phyloP scores from a whole-genome alignment of 1,140 invertebrate species.

The Drosophila parabipectinata region DNA sequence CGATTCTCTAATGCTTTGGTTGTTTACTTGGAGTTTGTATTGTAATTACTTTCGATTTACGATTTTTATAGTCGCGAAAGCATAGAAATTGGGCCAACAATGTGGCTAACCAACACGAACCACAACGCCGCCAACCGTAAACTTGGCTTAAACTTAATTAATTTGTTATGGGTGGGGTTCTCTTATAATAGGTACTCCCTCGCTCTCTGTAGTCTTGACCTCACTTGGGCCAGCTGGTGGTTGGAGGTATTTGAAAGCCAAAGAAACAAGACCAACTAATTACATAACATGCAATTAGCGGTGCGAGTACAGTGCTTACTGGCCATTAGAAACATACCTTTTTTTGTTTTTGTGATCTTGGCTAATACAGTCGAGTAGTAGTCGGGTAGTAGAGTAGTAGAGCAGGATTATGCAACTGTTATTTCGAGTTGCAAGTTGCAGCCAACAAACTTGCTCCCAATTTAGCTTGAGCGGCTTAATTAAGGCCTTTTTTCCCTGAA shows the following conservation, averaged over 20 bases:
- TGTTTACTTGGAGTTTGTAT: background rate
- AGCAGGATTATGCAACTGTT: background rate
- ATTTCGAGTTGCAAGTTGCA: background rate
- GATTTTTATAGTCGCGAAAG: background rate
- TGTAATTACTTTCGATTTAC: slow-evolving; percentile 24
- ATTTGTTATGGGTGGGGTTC: slow-evolving; percentile 33
- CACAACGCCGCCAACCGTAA: slow-evolving; percentile 25
- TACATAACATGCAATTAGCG: slow-evolving; percentile 36
- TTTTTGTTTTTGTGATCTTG: slow-evolving; percentile 22
- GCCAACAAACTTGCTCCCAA: slow-evolving; percentile 12
- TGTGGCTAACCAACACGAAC: slow-evolving; percentile 4
- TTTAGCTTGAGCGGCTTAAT: background rate
- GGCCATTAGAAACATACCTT: slow-evolving; percentile 26
- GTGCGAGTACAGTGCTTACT: slow-evolving; percentile 18
- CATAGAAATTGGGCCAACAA: slow-evolving; percentile 12
- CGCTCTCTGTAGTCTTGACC: slow-evolving; percentile 11
- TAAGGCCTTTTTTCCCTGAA: slow-evolving; percentile 1
- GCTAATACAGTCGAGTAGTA: background rate
- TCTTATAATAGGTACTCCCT: slow-evolving; percentile 1
- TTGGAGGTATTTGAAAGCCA: slow-evolving; percentile 14
- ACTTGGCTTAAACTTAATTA: slow-evolving; percentile 45
- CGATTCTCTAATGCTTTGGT: slow-evolving; percentile 9
- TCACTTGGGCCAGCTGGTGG: slow-evolving; percentile 28
- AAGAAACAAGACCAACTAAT: slow-evolving; percentile 23
- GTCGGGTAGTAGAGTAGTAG: background rate